Evolutionary conservation across 2,113 vertebrate genomes (phyloP), one percentile per base, ranked within the genome.

Genomic region (Coryphaenoides rupestris): DNA sequence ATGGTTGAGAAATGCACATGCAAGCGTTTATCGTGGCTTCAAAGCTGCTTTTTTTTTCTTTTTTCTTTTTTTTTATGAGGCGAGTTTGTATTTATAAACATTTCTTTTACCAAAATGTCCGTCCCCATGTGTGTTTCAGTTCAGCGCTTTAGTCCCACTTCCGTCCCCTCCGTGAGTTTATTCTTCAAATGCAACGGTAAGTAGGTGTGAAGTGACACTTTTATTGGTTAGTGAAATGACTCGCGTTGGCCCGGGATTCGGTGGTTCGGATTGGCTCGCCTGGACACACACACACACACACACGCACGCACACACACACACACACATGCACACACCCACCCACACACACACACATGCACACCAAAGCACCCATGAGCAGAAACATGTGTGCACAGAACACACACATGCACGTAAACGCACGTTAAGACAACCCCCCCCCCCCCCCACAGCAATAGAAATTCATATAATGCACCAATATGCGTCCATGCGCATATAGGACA

Each of bases 131-230:
- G 66, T 14, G 0, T 70, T 60, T 79, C 7, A 19, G 57, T 62
- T 74, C 69, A 22, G 0, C 57, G 24, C 28, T 54, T 26, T 72
- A 60, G 47, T 53, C 23, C 58, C 55, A 72, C 68, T 77, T 80
- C 73, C 61, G 33, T 26, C 21, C 50, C 21, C 54, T 33, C n/a
- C 1, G 1, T 16, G 1, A 24, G 22, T 49, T 21, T 53, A 14
- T 45, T 19, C 24, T 58, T 9, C 45, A 40, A 19, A 45, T 24
- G 22, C 13, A 33, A 33, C 2, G 0, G 46, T 6, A 24, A 63
- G 55, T 19, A 65, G 0, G 19, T 59, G 54, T 24, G 61, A 52
- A 7, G 47, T 53, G 65, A 70, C 40, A 60, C 62, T 22, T 40
- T 15, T 62, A n/a, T 24, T 10, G 22, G 23, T 40, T n/a, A 0